Conservation (phyloP, 35 echinoderm and acorn worm species). For the Ophioderma brevispina region DNA sequence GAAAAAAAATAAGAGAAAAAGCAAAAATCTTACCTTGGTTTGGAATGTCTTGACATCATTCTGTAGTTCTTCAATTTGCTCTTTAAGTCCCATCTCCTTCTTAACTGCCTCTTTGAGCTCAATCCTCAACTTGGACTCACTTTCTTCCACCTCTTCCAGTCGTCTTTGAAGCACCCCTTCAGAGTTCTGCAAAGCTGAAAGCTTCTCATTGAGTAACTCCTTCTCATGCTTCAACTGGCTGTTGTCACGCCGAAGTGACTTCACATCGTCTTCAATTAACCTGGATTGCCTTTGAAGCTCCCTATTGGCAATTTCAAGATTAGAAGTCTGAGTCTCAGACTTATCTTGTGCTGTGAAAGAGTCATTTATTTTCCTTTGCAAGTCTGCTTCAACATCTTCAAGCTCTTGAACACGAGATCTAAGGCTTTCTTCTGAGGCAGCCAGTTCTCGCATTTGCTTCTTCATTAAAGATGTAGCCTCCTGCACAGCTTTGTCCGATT, state of each 20-base stretch:
- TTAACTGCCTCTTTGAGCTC: conserved; percentile 32
- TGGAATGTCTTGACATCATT: conserved; percentile 21
- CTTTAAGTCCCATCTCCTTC: conserved; percentile 30
- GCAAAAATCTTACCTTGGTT: conserved; percentile 54
- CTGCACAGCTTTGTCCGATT: not conserved
- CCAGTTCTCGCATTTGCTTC: conserved; percentile 27
- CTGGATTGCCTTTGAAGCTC: conserved; percentile 49
- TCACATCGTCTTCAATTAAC: conserved; percentile 40
- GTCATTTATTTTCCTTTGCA: conserved; percentile 26
- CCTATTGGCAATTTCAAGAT: conserved; percentile 44
- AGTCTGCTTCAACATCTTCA: conserved; percentile 5
- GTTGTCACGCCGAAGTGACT: conserved; percentile 57
- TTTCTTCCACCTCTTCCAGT: conserved; percentile 36
- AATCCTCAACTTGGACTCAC: conserved; percentile 20
- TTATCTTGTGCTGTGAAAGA: conserved; percentile 19
- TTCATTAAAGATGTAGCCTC: conserved; percentile 12
- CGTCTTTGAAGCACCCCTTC: conserved; percentile 34
- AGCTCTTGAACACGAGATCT: conserved; percentile 36
- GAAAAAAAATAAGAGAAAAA: no score
- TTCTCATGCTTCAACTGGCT: conserved; percentile 72
- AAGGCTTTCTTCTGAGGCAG: conserved; percentile 9
- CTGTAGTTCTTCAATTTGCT: conserved; percentile 46
- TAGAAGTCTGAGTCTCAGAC: conserved; percentile 27
- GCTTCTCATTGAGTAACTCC: conserved; percentile 66
- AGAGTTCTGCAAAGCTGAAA: conserved; percentile 9